Base-by-base conservation (phyloP, 2,888 invertebrate genomes). In the Drosophila melanosoma region DNA sequence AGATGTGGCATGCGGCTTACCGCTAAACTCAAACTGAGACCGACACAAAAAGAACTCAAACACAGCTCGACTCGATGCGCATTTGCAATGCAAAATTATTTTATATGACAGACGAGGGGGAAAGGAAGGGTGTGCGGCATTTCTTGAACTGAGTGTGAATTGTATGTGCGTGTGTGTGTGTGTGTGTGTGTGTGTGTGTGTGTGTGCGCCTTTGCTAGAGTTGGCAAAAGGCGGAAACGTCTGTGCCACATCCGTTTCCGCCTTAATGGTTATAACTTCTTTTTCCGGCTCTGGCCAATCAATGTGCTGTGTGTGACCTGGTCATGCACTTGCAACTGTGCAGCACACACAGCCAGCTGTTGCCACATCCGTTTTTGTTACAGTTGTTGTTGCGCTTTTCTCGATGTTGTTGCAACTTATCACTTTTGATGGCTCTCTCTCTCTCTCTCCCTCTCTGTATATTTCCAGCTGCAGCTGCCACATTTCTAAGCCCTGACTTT, bases 241-340 rank as follows among this genome's bases (percentile, higher is more conserved):
- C 85, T 86, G 83, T 82, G 87, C 85, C 86, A 86, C 86, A 83
- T 85, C 83, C 86, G 86, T 79, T 85, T 86, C 85, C 85, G 81
- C 78, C 81, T 81, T 82, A 76, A 83, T 83, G 82, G 85, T 82
- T 85, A 85, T 85, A 86, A 85, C 87, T 86, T 85, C 82, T 82
- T 84, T 81, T 83, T 83, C 85, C 82, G 78, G 82, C 74, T 69
- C 83, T 68, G 80, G 85, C 83, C 85, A 86, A 85, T 86, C 85
- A 85, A 81, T 81, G 80, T 72, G 69, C 69, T 66, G 42, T 57
- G 32, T 79, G 74, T 76, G 86, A 76, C 83, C 86, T 63, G 69
- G 60, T 59, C 69, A 65, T 66, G 64, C 42, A 72, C 69, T 40
- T 54, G 72, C 64, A 57, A 61, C 74, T 62, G 70, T 51, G 38